These are phyloP conservation scores for Lasioglossum villosulum DNA, from an alignment of 2,888 invertebrate genomes.

Conservation along the genomic window DNA sequence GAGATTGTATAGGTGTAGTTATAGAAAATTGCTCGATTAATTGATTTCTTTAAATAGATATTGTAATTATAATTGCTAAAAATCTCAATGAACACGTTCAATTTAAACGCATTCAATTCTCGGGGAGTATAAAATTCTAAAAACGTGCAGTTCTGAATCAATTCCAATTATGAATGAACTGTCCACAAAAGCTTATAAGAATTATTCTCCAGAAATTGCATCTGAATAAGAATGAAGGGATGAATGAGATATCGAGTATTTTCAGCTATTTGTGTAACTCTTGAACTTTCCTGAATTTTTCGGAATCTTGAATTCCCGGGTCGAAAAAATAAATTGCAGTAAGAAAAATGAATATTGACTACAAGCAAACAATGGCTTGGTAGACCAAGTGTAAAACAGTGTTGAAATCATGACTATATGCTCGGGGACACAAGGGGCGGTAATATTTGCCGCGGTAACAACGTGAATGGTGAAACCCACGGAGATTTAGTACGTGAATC, in stretches of 20 bases:
- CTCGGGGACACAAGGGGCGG: not conserved
- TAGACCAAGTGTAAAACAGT: not conserved
- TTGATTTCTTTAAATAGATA: not conserved
- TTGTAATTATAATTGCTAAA: not conserved
- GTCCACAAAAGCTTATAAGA: not conserved
- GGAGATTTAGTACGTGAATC: slow-evolving; percentile 5
- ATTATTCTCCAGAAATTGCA: not conserved
- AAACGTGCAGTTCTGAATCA: not conserved
- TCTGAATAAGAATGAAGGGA: not conserved
- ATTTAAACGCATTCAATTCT: not conserved
- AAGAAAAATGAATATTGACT: not conserved
- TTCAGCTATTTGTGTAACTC: not conserved
- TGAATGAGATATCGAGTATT: not conserved
- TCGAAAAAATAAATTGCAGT: not conserved
- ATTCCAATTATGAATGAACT: not conserved
- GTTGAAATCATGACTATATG: not conserved
- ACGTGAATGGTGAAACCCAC: slow-evolving; percentile 1
- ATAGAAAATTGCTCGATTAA: not conserved
- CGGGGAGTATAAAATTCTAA: not conserved
- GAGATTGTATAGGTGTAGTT: not conserved
- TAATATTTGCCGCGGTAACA: not conserved
- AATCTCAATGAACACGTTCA: not conserved
- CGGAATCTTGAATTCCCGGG: not conserved
- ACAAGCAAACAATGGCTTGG: not conserved
- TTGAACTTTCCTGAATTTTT: not conserved